Percentiles rank a stretch among this genome's conserved stretches.
Conservation (phyloP, 2,888 invertebrate species). For the Tetropium fuscum region DNA sequence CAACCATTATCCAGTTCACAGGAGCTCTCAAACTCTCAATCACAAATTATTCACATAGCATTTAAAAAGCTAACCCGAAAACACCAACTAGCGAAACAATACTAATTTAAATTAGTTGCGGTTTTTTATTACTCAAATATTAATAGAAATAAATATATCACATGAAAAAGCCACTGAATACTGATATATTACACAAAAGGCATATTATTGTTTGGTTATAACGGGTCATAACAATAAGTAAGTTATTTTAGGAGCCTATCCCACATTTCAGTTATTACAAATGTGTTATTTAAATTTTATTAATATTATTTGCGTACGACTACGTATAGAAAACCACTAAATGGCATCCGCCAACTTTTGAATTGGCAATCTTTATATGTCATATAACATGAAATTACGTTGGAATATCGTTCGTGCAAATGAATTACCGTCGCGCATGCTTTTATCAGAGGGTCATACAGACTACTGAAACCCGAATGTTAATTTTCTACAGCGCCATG, state of each 20-base stretch:
- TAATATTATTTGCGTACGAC: too few relatives aligned
- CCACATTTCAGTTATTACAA: constrained; percentile 40
- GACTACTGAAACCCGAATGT: constrained; percentile 50
- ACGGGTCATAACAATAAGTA: constrained; percentile 10
- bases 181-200: constrained; percentile 25
- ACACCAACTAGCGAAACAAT: constrained; percentile 14
- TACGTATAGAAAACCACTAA: neutral
- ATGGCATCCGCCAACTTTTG: neutral
- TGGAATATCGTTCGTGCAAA: constrained; percentile 30
- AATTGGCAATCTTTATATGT: constrained; percentile 10
- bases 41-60: constrained; percentile 36
- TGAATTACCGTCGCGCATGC: constrained; percentile 47
- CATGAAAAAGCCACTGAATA: constrained; percentile 21
- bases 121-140: neutral
- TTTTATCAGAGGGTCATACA: constrained; percentile 43
- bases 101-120: neutral
- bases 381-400: constrained; percentile 18
- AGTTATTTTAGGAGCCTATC: constrained; percentile 39
- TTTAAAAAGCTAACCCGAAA: constrained; percentile 13
- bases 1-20: constrained; percentile 30
- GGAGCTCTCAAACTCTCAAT: constrained; percentile 31
- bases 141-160: constrained; percentile 22
- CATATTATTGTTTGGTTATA: constrained; percentile 25
- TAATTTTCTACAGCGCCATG: constrained; percentile 57
- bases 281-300: constrained; percentile 16